Evolutionary conservation across 2,113 vertebrate genomes (phyloP), one percentile per base, ranked within the genome.

Genomic region (Gopherus evgoodei): DNA sequence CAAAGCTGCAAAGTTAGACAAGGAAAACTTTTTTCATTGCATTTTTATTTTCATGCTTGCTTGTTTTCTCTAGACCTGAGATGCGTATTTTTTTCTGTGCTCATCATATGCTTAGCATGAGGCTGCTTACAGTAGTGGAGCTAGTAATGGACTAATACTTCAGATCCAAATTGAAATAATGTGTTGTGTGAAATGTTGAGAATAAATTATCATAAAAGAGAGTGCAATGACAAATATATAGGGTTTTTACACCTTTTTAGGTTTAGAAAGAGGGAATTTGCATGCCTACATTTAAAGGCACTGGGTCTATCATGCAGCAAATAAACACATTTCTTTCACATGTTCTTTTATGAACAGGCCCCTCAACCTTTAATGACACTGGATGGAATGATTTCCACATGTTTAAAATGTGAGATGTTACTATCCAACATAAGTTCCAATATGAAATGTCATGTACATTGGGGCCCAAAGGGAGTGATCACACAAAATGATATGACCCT

Each of bases 401-500:
- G 47, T 86, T 88, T 96, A 83, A 93, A 88, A 86, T n/a, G 81
- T 29, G 59, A 85, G 47, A 2, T 86, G 79, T 88, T 93, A 6
- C 2, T 29, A 81, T 7, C 79, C 90, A 14, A 80, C 56, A 21
- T 93, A n/a, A 35, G 83, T 49, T 88, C 83, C 84, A 0, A 0
- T 75, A 62, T 89, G 94, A 90, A 96, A 96, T 97, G 94, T 93
- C 94, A 90, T 83, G 95, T 93, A 57, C 52, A 88, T 22, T 1
- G 5, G 9, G 90, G 79, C 81, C 93, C 90, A 12, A 91, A 96
- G 94, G 95, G 89, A 95, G 91, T 0, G 27, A 96, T 95, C 62
- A 6, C 94, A 91, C 90, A 87, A 90, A 98, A 91, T 12, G 85
- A 93, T 96, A 47, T 2, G 49, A 98, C 97, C 98, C 94, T 87